Conservation (phyloP, 2,113 vertebrate genomes). For the human (Homo sapiens) region DNA sequence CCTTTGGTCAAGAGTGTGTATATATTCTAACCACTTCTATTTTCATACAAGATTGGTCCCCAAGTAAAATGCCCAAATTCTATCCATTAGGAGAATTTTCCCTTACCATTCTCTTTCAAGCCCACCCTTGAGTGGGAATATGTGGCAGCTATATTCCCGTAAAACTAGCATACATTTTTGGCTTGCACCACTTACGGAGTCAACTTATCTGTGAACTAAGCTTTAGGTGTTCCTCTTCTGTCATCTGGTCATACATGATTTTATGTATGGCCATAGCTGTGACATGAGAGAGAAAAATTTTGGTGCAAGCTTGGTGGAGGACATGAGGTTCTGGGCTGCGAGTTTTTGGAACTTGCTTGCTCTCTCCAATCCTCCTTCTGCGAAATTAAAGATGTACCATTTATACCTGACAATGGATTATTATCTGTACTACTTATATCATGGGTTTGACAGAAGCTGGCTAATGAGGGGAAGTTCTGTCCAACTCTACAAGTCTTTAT, state of each 20-base stretch:
- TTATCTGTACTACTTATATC: not conserved
- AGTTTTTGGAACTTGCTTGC: not conserved
- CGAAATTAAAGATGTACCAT: not conserved
- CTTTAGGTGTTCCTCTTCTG: not conserved
- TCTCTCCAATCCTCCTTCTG: not conserved
- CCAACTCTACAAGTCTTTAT: not conserved
- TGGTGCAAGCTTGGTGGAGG: not conserved
- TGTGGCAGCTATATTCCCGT: not conserved
- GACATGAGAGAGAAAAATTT: not conserved
- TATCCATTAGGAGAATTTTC: not conserved
- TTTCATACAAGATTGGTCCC: not conserved
- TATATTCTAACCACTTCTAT: not conserved
- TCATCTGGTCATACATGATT: not conserved
- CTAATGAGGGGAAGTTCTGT: not conserved
- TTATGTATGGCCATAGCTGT: not conserved
- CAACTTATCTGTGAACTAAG: not conserved
- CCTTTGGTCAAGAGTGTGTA: not conserved
- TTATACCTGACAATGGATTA: not conserved
- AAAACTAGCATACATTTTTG: not conserved
- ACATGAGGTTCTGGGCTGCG: not conserved
- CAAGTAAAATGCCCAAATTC: not conserved
- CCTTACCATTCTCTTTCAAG: not conserved
- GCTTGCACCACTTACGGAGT: not conserved
- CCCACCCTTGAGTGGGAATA: not conserved
- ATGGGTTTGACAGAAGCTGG: not conserved